These are phyloP conservation scores for Alviniconcha strummeri DNA, from an alignment of 2,888 invertebrate species.

Conservation along the genomic window DNA sequence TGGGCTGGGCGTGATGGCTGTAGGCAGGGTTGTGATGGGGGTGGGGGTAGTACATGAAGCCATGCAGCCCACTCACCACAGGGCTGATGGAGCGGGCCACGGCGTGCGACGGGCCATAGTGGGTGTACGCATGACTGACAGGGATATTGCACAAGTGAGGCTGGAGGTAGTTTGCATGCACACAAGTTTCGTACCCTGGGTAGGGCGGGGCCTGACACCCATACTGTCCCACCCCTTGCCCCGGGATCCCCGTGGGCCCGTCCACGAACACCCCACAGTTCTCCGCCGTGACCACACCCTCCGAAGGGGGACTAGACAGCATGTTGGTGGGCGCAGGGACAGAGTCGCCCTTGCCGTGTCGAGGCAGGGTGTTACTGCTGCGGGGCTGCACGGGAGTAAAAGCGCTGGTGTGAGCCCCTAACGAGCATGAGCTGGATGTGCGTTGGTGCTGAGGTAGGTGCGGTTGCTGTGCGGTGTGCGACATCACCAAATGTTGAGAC, in stretches of 20 bases:
- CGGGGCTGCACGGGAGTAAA: constrained; percentile 61
- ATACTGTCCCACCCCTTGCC: neutral
- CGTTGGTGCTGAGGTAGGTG: constrained; percentile 47
- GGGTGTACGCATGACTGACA: constrained; percentile 33
- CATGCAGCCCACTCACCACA: constrained; percentile 39
- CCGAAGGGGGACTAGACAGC: constrained; percentile 26
- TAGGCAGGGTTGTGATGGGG: constrained; percentile 35
- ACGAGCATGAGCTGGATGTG: constrained; percentile 60
- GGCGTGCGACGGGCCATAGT: constrained; percentile 22
- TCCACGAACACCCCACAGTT: constrained; percentile 33
- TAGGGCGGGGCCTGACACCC: neutral
- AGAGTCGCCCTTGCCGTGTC: constrained; percentile 40
- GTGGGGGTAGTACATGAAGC: constrained; percentile 37
- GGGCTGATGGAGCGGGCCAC: constrained; percentile 35
- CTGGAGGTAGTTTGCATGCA: constrained; percentile 32
- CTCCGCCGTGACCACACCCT: constrained; percentile 14
- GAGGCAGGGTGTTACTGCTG: constrained; percentile 61
- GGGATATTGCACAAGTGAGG: constrained; percentile 30
- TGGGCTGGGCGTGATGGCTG: constrained; percentile 40
- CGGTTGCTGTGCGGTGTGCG: constrained; percentile 40
- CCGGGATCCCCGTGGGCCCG: constrained; percentile 8
- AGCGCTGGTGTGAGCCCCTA: constrained; percentile 59
- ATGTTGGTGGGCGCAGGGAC: constrained; percentile 18
- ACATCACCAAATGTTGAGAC: constrained; percentile 43
- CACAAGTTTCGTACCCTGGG: constrained; percentile 24